Conservation (phyloP, 2,113 vertebrate species). For the Nycticryphes semicollaris region DNA sequence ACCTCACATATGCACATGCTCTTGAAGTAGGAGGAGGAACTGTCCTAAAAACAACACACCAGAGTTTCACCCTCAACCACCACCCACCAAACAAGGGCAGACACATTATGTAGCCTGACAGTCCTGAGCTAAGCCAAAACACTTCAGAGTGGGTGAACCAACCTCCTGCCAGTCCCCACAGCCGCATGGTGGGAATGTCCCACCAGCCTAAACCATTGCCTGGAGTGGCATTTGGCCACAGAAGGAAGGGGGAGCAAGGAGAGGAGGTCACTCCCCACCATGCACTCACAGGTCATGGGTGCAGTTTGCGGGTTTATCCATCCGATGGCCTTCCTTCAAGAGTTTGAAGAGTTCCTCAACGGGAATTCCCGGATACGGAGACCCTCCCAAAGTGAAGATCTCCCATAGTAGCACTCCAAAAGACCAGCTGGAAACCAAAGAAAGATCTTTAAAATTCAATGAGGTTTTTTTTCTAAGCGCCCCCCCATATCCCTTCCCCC, state of each 20-base stretch:
- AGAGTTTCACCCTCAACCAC: accelerated
- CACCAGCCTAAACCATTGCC: background rate
- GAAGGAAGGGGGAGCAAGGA: background rate
- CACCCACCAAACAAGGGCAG: accelerated
- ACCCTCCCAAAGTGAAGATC: constrained; percentile 97
- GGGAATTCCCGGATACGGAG: constrained; percentile 94
- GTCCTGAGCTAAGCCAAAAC: background rate
- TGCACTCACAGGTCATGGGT: constrained; percentile 93
- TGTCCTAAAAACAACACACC: background rate
- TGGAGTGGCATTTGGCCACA: background rate
- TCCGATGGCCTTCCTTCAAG: constrained; percentile 96
- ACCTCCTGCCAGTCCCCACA: background rate
- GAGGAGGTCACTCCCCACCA: background rate
- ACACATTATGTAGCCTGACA: accelerated
- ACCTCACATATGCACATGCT: accelerated
- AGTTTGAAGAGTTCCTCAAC: constrained; percentile 98
- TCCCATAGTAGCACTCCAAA: constrained; percentile 98
- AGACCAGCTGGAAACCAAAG: constrained; percentile 88
- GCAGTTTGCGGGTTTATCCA: constrained; percentile 98
- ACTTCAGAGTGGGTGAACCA: background rate
- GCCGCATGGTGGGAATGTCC: background rate
- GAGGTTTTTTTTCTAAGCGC: background rate
- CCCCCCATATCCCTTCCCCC: background rate
- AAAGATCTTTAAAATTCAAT: constrained; percentile 61
- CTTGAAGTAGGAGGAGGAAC: background rate